phyloP scores from a whole-genome alignment of 1,140 invertebrate species.

The Chelonus insularis region DNA sequence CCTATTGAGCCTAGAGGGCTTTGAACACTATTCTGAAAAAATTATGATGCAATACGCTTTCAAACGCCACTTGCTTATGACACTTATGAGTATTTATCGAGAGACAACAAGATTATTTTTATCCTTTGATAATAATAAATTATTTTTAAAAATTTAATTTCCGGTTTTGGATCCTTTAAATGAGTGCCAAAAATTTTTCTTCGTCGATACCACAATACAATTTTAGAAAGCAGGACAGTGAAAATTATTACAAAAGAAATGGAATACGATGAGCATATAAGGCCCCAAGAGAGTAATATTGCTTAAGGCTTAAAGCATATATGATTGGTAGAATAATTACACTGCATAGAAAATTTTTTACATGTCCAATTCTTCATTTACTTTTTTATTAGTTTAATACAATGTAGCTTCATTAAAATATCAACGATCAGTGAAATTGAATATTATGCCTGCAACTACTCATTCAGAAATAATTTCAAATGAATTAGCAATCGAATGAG shows the following conservation, averaged over 20 bases:
- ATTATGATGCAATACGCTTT: neutral
- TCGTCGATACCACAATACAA: neutral
- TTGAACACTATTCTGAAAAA: neutral
- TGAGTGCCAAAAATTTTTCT: no score
- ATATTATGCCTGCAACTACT: neutral
- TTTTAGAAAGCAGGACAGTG: constrained; percentile 20
- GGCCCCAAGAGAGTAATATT: constrained; percentile 5
- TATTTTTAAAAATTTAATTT: no score
- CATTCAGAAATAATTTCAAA: neutral
- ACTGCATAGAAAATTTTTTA: neutral
- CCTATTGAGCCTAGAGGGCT: neutral
- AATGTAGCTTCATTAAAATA: constrained; percentile 9
- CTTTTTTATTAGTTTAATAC: neutral
- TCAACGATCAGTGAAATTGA: neutral
- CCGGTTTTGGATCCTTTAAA: no score
- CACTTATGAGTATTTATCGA: no score
- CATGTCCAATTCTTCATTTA: neutral
- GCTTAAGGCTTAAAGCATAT: neutral
- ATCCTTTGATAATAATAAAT: no score
- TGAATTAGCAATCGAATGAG: constrained; percentile 3
- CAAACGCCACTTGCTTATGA: neutral
- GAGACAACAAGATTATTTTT: no score
- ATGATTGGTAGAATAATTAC: no score
- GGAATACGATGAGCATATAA: constrained; percentile 3
- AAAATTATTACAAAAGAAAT: constrained; percentile 17